phyloP scores from a whole-genome alignment of 2,888 invertebrate species.

The Exephanes ischioxanthus region DNA sequence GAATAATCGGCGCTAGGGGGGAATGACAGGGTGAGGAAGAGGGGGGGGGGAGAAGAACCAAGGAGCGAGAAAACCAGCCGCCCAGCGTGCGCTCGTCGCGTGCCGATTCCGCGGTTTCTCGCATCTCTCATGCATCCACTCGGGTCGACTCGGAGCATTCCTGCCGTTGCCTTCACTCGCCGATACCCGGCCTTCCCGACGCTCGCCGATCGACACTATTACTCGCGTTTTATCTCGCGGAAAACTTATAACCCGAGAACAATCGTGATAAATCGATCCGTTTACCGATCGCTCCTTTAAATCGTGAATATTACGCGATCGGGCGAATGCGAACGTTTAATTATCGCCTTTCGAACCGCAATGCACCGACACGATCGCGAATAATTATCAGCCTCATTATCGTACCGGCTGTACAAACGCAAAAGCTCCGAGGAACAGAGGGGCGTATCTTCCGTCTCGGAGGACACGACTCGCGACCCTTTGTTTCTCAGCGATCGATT shows the following conservation, averaged over 20 bases:
- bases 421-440: background rate
- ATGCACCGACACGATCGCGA: conserved; percentile 16
- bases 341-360: conserved; percentile 18
- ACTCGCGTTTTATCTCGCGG: background rate
- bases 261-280: background rate
- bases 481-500: background rate
- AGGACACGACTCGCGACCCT: background rate
- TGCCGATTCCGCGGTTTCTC: conserved; percentile 67
- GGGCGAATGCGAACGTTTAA: conserved; percentile 16
- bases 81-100: conserved; percentile 61
- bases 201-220: background rate
- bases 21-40: background rate
- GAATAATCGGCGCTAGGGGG: background rate
- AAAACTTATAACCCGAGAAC: background rate
- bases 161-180: conserved; percentile 4
- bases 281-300: background rate
- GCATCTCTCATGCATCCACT: conserved; percentile 53
- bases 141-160: conserved; percentile 43
- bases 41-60: conserved; percentile 6
- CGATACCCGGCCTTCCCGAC: background rate
- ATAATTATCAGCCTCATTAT: conserved; percentile 15
- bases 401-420: background rate
- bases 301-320: conserved; percentile 35
- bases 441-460: background rate
- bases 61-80: conserved; percentile 23